Evolutionary conservation across 2,888 invertebrate species (phyloP).

Genomic region (Pterobdella sp.): DNA sequence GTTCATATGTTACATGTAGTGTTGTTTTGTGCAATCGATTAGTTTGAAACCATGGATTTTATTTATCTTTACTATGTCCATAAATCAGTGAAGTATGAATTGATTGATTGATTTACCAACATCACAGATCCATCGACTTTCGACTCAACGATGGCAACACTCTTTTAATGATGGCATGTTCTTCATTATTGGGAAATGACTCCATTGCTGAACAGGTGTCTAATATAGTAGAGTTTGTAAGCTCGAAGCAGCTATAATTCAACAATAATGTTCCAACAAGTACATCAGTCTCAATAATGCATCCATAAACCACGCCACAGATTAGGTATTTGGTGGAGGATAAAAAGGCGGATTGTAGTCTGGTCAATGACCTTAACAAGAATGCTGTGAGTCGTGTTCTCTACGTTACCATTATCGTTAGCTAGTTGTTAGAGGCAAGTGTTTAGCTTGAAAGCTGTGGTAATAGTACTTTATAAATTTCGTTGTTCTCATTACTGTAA

Average conservation of each 20-base stretch:
- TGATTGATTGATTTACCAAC: constrained; percentile 49
- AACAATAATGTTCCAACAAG: too few relatives aligned
- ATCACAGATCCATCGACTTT: constrained; percentile 50
- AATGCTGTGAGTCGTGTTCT: constrained; percentile 48
- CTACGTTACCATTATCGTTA: background rate
- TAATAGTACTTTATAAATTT: too few relatives aligned
- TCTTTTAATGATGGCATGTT: constrained; percentile 49
- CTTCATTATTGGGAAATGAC: constrained; percentile 44
- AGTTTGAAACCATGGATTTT: too few relatives aligned
- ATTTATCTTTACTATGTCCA: too few relatives aligned
- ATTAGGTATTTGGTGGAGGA: constrained; percentile 51
- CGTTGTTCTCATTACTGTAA: too few relatives aligned
- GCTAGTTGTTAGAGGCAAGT: background rate
- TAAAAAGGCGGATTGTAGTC: constrained; percentile 50
- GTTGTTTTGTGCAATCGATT: too few relatives aligned
- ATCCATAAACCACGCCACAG: background rate
- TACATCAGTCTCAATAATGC: background rate
- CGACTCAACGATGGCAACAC: constrained; percentile 46
- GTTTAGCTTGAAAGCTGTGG: too few relatives aligned
- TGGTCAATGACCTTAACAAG: constrained; percentile 49
- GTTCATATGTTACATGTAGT: background rate
- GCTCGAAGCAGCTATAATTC: too few relatives aligned
- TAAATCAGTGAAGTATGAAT: too few relatives aligned
- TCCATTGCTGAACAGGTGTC: constrained; percentile 45
- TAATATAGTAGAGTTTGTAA: too few relatives aligned